Evolutionary conservation across 23 tunicate genomes (phyloP).

Genomic region (Oikopleura dioica): DNA sequence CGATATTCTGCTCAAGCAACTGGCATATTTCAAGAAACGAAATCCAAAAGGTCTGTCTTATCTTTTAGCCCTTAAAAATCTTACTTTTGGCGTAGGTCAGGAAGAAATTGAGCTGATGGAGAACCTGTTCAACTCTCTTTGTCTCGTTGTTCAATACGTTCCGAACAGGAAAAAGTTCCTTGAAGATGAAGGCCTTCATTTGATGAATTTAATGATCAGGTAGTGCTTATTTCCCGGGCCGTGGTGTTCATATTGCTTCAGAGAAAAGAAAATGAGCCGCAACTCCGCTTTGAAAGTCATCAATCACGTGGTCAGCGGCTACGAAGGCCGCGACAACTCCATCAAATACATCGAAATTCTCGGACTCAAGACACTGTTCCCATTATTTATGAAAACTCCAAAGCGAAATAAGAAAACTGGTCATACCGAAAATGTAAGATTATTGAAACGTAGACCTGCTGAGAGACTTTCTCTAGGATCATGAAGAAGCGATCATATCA

Average conservation of each 20-base stretch:
- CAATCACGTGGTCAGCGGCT: constrained; percentile 71
- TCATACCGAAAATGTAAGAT: constrained; percentile 25
- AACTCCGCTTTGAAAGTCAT: constrained; percentile 67
- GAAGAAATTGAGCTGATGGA: constrained; percentile 93
- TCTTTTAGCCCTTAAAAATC: no score
- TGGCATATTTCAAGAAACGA: constrained; percentile 62
- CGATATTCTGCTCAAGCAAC: constrained; percentile 48
- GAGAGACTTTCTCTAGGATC: neutral
- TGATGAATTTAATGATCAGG: constrained; percentile 73
- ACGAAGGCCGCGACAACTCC: constrained; percentile 57
- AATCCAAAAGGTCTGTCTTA: constrained; percentile 42
- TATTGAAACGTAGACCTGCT: constrained; percentile 15
- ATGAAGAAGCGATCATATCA: constrained; percentile 18
- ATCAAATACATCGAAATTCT: constrained; percentile 68
- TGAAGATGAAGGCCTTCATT: constrained; percentile 83
- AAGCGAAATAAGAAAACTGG: constrained; percentile 68
- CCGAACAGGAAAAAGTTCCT: constrained; percentile 42
- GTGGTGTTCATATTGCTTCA: neutral
- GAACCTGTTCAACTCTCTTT: constrained; percentile 59
- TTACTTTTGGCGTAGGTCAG: no score
- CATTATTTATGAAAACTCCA: constrained; percentile 76
- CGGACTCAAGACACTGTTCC: constrained; percentile 67
- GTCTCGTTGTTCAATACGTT: constrained; percentile 30
- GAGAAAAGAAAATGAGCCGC: constrained; percentile 86
- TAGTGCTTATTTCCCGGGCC: no score